These are phyloP conservation scores for Gymnothorax reevesii DNA, from an alignment of 2,797 vertebrate genomes.

Conservation along the genomic window DNA sequence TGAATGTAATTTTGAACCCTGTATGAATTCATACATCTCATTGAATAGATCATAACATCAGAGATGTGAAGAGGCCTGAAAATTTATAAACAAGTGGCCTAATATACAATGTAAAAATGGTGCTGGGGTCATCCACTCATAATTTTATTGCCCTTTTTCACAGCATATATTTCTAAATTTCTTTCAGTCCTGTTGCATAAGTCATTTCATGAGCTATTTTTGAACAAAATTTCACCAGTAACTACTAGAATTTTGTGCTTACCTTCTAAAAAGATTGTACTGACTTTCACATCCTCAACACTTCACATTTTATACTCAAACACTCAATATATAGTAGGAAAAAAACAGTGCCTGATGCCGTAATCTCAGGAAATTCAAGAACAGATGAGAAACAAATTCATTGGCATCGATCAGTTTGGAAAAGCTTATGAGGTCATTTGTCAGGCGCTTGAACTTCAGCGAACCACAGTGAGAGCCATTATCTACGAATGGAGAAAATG, in stretches of 20 bases:
- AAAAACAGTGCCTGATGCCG: no score
- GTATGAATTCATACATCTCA: slow-evolving; percentile 9
- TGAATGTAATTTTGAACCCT: slow-evolving; percentile 7
- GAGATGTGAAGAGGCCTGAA: neutral
- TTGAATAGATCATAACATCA: neutral
- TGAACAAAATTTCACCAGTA: neutral
- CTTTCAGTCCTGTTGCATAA: neutral
- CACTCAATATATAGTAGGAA: neutral
- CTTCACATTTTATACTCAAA: neutral
- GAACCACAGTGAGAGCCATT: no score
- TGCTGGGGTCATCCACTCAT: neutral
- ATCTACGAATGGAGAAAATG: no score
- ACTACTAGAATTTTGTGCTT: neutral
- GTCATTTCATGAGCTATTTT: neutral
- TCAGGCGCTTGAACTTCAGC: no score
- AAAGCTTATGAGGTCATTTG: no score
- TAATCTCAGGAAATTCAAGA: no score
- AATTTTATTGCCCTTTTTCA: neutral
- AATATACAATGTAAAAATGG: neutral
- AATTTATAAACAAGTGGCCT: neutral
- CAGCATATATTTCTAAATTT: neutral
- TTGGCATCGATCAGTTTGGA: no score
- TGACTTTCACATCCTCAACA: neutral
- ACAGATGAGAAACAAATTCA: no score
- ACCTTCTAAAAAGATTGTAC: neutral